Conservation (phyloP, 2,797 vertebrate genomes). For the Leptodactylus fallax region DNA sequence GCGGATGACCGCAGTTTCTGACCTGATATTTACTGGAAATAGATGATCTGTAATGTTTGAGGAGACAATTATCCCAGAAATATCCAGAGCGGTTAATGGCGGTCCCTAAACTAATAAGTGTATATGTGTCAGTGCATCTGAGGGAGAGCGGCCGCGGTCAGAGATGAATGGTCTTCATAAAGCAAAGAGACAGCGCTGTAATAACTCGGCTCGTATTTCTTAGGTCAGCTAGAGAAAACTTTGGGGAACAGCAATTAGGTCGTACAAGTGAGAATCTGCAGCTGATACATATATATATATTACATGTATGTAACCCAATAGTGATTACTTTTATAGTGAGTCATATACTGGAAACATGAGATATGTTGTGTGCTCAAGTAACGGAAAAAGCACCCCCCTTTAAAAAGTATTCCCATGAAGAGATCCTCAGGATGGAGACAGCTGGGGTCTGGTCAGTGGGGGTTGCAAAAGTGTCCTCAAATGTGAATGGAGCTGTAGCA, state of each 20-base stretch:
- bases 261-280: not conserved
- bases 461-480: too few species aligned
- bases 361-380: too few species aligned
- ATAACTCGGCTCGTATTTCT: not conserved
- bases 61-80: not conserved
- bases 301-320: not conserved
- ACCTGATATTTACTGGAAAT: not conserved
- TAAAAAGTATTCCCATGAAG: too few species aligned
- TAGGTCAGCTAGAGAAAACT: not conserved
- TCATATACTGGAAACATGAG: too few species aligned
- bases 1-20: not conserved
- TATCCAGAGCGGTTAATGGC: not conserved
- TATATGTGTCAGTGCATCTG: not conserved
- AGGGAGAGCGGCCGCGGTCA: not conserved
- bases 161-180: constrained; percentile 6
- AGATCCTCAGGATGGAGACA: too few species aligned
- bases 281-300: not conserved
- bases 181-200: not conserved
- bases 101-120: constrained; percentile 1
- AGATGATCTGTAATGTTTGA: not conserved
- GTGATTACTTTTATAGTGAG: too few species aligned
- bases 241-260: too few species aligned
- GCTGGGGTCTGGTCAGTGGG: too few species aligned
- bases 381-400: too few species aligned
- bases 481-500: too few species aligned